Evolutionary conservation across 2,888 invertebrate genomes (phyloP).

Genomic region (Morpho helenor): DNA sequence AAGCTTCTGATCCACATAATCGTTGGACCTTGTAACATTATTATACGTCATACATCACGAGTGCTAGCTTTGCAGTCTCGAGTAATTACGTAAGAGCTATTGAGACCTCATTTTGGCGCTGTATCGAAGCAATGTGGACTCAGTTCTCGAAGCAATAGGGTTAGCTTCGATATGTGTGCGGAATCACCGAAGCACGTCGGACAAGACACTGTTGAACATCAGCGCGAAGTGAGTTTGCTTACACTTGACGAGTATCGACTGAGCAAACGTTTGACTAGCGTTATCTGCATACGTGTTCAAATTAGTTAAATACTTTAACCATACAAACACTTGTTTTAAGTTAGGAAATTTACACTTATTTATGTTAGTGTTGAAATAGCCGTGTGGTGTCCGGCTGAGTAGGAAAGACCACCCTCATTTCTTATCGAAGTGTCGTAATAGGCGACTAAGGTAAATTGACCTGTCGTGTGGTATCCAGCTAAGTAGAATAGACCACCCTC

Average conservation of each 20-base stretch:
- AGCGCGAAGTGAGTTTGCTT: slow-evolving; percentile 17
- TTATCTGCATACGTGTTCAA: slow-evolving; percentile 9
- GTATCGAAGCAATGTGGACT: slow-evolving; percentile 9
- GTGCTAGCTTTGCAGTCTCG: slow-evolving; percentile 11
- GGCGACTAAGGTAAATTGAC: no score
- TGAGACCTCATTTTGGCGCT: slow-evolving; percentile 11
- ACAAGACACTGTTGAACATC: slow-evolving; percentile 19
- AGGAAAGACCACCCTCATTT: no score
- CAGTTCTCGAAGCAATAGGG: background rate
- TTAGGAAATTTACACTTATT: background rate
- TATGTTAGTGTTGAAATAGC: background rate
- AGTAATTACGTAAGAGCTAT: slow-evolving; percentile 22
- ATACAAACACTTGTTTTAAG: background rate
- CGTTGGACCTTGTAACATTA: slow-evolving; percentile 10
- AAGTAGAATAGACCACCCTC: no score
- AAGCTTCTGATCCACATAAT: slow-evolving; percentile 8
- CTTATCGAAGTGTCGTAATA: no score
- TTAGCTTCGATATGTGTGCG: background rate
- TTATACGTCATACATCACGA: slow-evolving; percentile 13
- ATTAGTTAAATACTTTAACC: slow-evolving; percentile 2
- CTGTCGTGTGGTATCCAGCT: no score
- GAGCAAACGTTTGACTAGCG: slow-evolving; percentile 18
- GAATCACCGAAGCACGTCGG: slow-evolving; percentile 12
- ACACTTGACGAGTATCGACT: slow-evolving; percentile 19
- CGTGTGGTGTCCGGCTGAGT: no score